A percentile compares a stretch with the other conserved stretches of the same genome.
phyloP scores from a whole-genome alignment of 2,797 vertebrate species.

The Knipowitschia caucasica region DNA sequence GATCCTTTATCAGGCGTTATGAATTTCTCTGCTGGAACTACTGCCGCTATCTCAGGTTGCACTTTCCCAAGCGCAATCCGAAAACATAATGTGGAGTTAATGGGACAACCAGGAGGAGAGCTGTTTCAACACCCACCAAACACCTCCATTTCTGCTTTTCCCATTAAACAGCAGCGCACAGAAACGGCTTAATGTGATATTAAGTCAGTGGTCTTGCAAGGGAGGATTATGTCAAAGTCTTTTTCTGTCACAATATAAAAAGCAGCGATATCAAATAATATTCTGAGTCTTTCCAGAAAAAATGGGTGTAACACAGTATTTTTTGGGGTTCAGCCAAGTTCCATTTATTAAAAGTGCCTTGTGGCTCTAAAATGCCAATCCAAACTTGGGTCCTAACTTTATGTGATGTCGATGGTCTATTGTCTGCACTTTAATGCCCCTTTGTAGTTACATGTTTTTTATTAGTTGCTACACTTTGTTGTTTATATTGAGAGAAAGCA shows the following conservation, averaged over 20 bases:
- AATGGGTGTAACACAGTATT: neutral
- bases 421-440: neutral
- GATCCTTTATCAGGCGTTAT: constrained; percentile 42
- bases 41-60: constrained; percentile 48
- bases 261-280: neutral
- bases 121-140: constrained; percentile 47
- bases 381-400: neutral
- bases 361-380: neutral
- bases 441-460: neutral
- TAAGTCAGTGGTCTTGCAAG: neutral
- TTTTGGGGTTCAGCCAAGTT: neutral
- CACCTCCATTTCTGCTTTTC: constrained; percentile 19
- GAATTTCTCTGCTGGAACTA: constrained; percentile 33
- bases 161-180: neutral
- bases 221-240: constrained; percentile 7
- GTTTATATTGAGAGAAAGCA: neutral
- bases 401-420: neutral
- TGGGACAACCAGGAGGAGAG: constrained; percentile 49
- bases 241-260: neutral
- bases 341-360: neutral
- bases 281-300: neutral
- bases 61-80: constrained; percentile 48
- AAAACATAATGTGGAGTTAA: constrained; percentile 44
- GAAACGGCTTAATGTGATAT: constrained; percentile 10
- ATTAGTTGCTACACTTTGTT: neutral